Conservation (phyloP, 2,888 invertebrate genomes). For the Laspeyria flexula region DNA sequence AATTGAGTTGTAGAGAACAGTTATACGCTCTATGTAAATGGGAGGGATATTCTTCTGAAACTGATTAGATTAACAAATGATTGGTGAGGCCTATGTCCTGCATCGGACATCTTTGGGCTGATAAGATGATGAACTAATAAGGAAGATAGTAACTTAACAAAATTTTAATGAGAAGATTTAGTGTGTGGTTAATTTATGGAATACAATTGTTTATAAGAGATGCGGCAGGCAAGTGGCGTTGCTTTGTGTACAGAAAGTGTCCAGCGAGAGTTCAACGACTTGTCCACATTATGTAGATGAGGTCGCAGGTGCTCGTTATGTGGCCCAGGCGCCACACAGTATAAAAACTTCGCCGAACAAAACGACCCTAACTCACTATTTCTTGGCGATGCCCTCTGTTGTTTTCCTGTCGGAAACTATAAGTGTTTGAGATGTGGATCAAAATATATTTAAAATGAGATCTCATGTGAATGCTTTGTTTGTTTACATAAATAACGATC, state of each 20-base stretch:
- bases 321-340: conserved; percentile 66
- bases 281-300: conserved; percentile 84
- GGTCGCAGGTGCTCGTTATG: conserved; percentile 82
- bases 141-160: no score
- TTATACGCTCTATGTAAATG: no score
- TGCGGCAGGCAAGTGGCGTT: conserved; percentile 10
- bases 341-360: conserved; percentile 78
- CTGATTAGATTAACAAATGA: no score
- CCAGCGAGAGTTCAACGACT: conserved; percentile 74
- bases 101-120: no score
- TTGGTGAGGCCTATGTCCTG: no score
- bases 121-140: no score
- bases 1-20: no score
- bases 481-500: no score
- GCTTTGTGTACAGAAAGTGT: conserved; percentile 55
- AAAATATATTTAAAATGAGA: conserved; percentile 17
- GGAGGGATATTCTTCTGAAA: no score
- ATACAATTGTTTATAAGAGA: neutral
- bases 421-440: conserved; percentile 23
- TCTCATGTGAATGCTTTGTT: neutral
- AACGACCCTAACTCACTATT: conserved; percentile 77
- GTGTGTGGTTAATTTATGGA: no score
- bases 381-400: conserved; percentile 59
- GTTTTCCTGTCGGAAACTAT: conserved; percentile 32
- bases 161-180: no score